Evolutionary conservation across 2,888 invertebrate species (phyloP).

Genomic region (Strigamia crassipes): DNA sequence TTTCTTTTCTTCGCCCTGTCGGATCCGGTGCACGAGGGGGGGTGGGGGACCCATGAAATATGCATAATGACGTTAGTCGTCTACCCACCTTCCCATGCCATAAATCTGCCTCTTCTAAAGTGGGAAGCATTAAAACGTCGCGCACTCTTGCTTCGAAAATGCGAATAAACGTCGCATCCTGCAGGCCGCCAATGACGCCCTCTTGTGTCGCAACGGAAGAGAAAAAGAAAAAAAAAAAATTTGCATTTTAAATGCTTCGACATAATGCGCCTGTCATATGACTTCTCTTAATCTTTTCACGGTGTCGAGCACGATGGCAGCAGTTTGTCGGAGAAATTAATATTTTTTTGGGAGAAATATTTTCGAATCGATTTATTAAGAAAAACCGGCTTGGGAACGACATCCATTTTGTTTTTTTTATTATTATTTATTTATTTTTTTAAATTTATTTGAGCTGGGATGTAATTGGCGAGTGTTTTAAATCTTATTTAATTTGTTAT

Average conservation of each 20-base stretch:
- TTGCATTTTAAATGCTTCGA: slow-evolving; percentile 41
- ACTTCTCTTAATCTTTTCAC: background rate
- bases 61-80: slow-evolving; percentile 43
- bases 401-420: no score
- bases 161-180: slow-evolving; percentile 42
- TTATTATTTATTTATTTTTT: no score
- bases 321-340: background rate
- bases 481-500: slow-evolving; percentile 27
- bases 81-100: slow-evolving; percentile 24
- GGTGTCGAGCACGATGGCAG: no score
- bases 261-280: background rate
- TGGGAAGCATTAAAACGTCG: slow-evolving; percentile 44
- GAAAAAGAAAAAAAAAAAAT: background rate
- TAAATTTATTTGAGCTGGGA: no score
- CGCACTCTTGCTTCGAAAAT: slow-evolving; percentile 41
- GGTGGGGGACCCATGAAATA: background rate
- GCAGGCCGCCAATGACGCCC: background rate
- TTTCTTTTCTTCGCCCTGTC: background rate
- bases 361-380: no score
- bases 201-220: background rate
- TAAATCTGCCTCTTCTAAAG: slow-evolving; percentile 38
- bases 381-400: no score
- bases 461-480: slow-evolving; percentile 2
- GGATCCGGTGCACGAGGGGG: background rate
- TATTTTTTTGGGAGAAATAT: background rate